phyloP scores from a whole-genome alignment of 1,140 invertebrate genomes.

The Drosophila melanica region DNA sequence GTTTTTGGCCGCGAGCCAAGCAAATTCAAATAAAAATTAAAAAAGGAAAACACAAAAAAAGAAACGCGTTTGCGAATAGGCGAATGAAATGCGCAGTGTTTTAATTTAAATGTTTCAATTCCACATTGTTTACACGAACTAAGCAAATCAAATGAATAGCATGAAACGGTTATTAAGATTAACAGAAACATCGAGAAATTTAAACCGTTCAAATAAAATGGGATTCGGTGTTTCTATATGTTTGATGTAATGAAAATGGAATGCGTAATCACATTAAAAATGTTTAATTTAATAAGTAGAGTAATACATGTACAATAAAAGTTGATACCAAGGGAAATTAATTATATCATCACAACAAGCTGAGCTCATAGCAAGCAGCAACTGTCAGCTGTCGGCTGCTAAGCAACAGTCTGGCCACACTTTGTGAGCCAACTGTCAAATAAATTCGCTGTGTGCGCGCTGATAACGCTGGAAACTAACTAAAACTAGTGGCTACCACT shows the following conservation, averaged over 20 bases:
- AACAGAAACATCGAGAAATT: too few relatives aligned
- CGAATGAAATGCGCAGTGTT: slow-evolving; percentile 13
- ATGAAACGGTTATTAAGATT: too few relatives aligned
- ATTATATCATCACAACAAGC: not conserved
- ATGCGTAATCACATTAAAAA: not conserved
- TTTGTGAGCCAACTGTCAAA: not conserved
- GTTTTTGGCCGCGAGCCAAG: slow-evolving; percentile 71
- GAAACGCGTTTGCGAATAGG: not conserved
- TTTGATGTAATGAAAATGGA: not conserved
- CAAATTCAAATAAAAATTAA: slow-evolving; percentile 19
- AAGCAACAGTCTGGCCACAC: not conserved
- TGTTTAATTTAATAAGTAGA: too few relatives aligned
- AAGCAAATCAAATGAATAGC: not conserved
- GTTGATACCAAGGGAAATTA: too few relatives aligned
- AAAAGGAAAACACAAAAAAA: slow-evolving; percentile 7
- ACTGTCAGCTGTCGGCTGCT: slow-evolving; percentile 19
- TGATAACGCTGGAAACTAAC: slow-evolving; percentile 6
- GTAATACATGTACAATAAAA: too few relatives aligned
- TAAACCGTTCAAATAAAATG: too few relatives aligned
- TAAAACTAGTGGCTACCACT: slow-evolving; percentile 2
- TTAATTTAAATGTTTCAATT: slow-evolving; percentile 6
- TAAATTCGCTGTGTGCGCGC: not conserved
- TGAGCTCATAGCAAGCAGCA: not conserved
- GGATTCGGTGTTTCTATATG: too few relatives aligned
- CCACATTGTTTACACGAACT: not conserved